Base-by-base conservation (phyloP, 2,888 invertebrate species). In the Ophion ellenae region DNA sequence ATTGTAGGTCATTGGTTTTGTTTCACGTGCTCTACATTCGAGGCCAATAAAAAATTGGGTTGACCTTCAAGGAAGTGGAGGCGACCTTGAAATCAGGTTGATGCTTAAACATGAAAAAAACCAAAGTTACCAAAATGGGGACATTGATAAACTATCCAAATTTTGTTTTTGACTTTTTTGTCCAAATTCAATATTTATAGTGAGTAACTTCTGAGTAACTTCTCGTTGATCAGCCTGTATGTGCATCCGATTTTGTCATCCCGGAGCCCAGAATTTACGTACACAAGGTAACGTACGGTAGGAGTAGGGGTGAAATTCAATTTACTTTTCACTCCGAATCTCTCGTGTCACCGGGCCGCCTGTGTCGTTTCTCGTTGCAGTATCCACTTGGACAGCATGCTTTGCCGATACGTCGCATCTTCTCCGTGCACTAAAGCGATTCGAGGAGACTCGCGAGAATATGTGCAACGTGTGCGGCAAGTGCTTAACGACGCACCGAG, bases 261-360 rank as follows among this genome's bases (percentile, higher is more conserved):
- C 64, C 40, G 76, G 28, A n/a, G 61, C n/a, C 59, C 24, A 28
- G 59, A 61, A 36, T 20, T 32, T 10, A 66, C 32, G 53, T 20
- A 20, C 32, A 14, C 61, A 57, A 36, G 47, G 6, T 47, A 45
- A 79, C n/a, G 17, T 24, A 67, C 11, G 47, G 28, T 45, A 77
- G 57, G 79, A 69, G 59, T 57, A 11, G 45, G 73, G 69, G 85
- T 73, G 82, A 90, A 91, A 90, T 90, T 90, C 88, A 89, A 91
- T 91, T 91, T 90, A 89, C 91, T 89, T 90, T 89, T 87, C 88
- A 89, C 88, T 83, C 86, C 59, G 87, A 86, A 86, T 75, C 69
- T 71, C 74, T 79, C 74, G 66, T 74, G 64, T 85, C 75, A 71
- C 70, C 87, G 85, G 40, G 1, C 88, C 87, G 86, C 5, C 89